These are phyloP conservation scores for Melanotaenia parkinsoni DNA, from an alignment of 2,797 vertebrate species.

Conservation along the genomic window DNA sequence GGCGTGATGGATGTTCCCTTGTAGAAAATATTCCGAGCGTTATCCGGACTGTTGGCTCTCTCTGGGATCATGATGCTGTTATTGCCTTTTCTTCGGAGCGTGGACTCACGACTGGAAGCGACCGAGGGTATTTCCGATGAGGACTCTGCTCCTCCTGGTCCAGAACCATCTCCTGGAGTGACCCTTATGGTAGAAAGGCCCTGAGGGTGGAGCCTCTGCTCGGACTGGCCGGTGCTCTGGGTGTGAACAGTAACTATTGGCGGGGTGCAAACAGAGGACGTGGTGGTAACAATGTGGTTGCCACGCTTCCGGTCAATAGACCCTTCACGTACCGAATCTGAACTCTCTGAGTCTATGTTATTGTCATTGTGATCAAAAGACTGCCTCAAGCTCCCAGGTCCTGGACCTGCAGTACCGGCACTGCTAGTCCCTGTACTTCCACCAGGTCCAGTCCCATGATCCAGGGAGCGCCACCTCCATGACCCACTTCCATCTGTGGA, in stretches of 20 bases:
- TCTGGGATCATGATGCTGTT: constrained; percentile 96
- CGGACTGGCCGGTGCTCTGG: constrained; percentile 77
- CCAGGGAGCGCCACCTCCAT: constrained; percentile 96
- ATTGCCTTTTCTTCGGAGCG: constrained; percentile 89
- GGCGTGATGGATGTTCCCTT: constrained; percentile 94
- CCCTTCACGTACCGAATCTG: constrained; percentile 89
- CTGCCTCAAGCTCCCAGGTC: constrained; percentile 84
- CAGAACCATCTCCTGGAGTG: constrained; percentile 89
- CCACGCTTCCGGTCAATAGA: constrained; percentile 89
- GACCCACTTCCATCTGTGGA: constrained; percentile 92
- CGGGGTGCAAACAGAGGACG: constrained; percentile 66
- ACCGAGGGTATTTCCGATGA: constrained; percentile 89
- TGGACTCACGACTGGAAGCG: constrained; percentile 93
- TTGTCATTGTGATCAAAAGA: constrained; percentile 96
- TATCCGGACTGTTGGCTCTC: constrained; percentile 93
- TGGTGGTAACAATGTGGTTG: constrained; percentile 73
- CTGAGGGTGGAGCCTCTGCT: constrained; percentile 84
- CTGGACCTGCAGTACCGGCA: constrained; percentile 45
- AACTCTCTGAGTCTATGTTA: constrained; percentile 93
- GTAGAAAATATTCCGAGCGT: constrained; percentile 96
- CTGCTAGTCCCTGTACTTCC: constrained; percentile 16
- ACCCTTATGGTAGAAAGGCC: constrained; percentile 93
- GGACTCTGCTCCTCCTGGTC: constrained; percentile 73
- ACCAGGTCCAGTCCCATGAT: constrained; percentile 68
- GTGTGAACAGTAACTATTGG: constrained; percentile 76